Evolutionary conservation across 2,797 vertebrate species (phyloP), one percentile per base, ranked within the genome.

Genomic region (Rhincodon typus): DNA sequence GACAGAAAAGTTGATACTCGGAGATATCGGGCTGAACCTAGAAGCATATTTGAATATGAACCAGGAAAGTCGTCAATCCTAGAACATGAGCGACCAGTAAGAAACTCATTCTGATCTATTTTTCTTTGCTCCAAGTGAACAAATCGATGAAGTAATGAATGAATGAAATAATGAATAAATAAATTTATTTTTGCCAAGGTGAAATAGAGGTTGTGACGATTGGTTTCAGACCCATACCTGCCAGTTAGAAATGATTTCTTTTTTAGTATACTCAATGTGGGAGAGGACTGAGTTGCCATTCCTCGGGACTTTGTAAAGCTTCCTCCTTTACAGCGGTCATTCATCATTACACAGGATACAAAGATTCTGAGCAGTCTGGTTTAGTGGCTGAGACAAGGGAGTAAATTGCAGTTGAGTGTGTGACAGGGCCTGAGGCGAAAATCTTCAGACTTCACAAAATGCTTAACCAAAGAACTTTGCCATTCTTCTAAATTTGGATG

Each of bases 41-140:
- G 99, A 97, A 99, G 99, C 97, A 99, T 99, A 97, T 99, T 99
- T 97, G 99, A 99, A 95, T 99, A 99, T 1, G 99, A 99, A 97
- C 99, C 99, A 0, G 99, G 99, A 90, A 99, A 99, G 97, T 99
- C 99, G 3, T 99, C 99, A 0, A 99, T 99, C 97, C 97, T 99
- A 96, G 98, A 99, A 95, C 99, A 99, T 0, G 99, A 99, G 97
- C 98, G 99, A 97, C 99, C 98, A 96, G 99, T 99, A 98, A 99
- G 99, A 97, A 96, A 30, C 25, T 95, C 13, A 12, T 53, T 77
- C 27, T 6, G 21, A 77, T n/a, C 42, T 5, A n/a, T 15, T 50
- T 94, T 72, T 74, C 94, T 91, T 1, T 30, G n/a, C n/a, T n/a
- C n/a, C n/a, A n/a, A 17, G 12, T 72, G 70, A 42, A 91, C 2